Evolutionary conservation across 2,113 vertebrate genomes (phyloP).

Genomic region (Thalassoma bifasciatum): DNA sequence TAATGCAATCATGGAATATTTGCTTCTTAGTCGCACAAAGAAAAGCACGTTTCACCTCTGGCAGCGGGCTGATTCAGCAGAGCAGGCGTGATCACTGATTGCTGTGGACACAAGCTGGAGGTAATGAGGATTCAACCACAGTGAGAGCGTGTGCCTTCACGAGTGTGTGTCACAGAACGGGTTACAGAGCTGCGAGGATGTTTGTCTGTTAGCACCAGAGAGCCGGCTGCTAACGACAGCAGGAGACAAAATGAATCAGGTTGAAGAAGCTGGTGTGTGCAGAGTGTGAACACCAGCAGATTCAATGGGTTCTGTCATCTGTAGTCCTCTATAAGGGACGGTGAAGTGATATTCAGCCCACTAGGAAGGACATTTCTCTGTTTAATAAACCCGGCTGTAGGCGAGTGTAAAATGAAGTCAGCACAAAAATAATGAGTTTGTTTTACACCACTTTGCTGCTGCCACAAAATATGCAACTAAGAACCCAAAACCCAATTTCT

Average conservation of each 20-base stretch:
- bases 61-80: slow-evolving; percentile 45
- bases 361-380: neutral
- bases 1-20: slow-evolving; percentile 35
- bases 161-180: slow-evolving; percentile 22
- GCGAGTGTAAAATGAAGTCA: neutral
- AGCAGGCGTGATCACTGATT: slow-evolving; percentile 17
- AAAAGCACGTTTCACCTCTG: neutral
- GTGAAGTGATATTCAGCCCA: neutral
- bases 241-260: slow-evolving; percentile 45
- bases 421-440: neutral
- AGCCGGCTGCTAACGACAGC: slow-evolving; percentile 35
- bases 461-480: neutral
- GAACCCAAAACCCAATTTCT: neutral
- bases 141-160: slow-evolving; percentile 3
- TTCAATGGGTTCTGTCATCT: slow-evolving; percentile 5
- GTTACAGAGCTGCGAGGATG: slow-evolving; percentile 35
- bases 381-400: neutral
- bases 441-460: neutral
- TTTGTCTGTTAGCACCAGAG: slow-evolving; percentile 27
- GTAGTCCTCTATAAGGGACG: neutral
- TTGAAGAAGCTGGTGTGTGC: slow-evolving; percentile 33
- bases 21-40: slow-evolving; percentile 16
- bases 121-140: slow-evolving; percentile 32
- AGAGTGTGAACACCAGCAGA: slow-evolving; percentile 4
- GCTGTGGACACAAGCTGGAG: slow-evolving; percentile 10